These are phyloP conservation scores for Marasmarcha lunaedactyla DNA, from an alignment of 2,888 invertebrate genomes.

Conservation along the genomic window DNA sequence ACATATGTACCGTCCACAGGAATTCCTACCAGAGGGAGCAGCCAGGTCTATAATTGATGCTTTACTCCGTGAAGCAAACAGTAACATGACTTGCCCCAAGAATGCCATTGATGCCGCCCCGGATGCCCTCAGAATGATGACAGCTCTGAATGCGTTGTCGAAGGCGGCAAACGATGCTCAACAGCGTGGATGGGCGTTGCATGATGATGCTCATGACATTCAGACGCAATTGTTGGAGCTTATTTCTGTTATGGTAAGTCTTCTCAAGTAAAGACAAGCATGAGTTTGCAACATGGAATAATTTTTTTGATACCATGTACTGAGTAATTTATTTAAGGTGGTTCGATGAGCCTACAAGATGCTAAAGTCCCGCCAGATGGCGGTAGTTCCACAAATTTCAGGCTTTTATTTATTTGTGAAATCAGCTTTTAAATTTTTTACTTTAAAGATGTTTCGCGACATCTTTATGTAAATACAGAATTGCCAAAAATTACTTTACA, in stretches of 20 bases:
- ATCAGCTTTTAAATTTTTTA: no score
- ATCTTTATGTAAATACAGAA: no score
- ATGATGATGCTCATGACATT: constrained; percentile 93
- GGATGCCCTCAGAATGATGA: constrained; percentile 85
- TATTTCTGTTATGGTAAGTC: constrained; percentile 82
- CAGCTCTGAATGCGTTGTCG: constrained; percentile 85
- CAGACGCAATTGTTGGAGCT: constrained; percentile 85
- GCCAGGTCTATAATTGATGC: constrained; percentile 60
- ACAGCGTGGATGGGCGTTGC: constrained; percentile 94
- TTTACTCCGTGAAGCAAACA: constrained; percentile 53
- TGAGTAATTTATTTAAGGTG: no score
- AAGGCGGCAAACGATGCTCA: constrained; percentile 95
- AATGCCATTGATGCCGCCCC: constrained; percentile 84
- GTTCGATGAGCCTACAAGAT: no score
- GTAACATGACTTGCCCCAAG: constrained; percentile 63
- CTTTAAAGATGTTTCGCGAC: no score
- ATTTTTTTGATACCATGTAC: no score
- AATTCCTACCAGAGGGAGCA: constrained; percentile 58
- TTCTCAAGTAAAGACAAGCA: background rate
- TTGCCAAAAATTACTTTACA: no score
- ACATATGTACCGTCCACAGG: no score
- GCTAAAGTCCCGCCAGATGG: no score
- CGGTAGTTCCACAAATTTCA: no score
- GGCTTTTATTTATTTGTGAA: no score
- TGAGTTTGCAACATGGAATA: no score